A percentile compares a stretch with the other conserved stretches of the same genome.
Evolutionary conservation across 2,888 invertebrate species (phyloP).

Genomic region (Alsophila aescularia): DNA sequence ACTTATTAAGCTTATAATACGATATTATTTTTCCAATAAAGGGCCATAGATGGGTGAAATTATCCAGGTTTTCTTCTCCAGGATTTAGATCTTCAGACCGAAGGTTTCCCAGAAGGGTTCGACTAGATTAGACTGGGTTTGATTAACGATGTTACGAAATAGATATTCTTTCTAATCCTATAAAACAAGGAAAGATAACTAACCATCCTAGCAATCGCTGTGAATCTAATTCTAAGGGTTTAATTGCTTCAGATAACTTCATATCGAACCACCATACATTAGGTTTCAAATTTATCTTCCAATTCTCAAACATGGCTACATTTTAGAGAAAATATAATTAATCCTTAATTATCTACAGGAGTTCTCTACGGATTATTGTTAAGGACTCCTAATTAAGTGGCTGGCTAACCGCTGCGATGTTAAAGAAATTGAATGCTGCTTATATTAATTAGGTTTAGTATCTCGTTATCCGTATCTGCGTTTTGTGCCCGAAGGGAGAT

Average conservation of each 20-base stretch:
- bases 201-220: too few species aligned
- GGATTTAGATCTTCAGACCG: neutral
- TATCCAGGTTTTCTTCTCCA: constrained; percentile 4
- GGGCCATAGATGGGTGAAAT: constrained; percentile 7
- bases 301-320: neutral
- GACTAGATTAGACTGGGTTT: too few species aligned
- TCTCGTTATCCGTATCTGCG: constrained; percentile 16
- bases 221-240: too few species aligned
- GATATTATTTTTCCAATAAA: constrained; percentile 21
- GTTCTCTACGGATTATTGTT: constrained; percentile 8
- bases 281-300: neutral
- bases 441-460: constrained; percentile 25
- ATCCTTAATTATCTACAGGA: constrained; percentile 18
- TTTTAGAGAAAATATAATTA: constrained; percentile 13
- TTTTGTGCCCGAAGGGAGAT: constrained; percentile 29
- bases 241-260: too few species aligned
- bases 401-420: constrained; percentile 19
- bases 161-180: too few species aligned
- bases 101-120: too few species aligned
- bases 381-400: constrained; percentile 19
- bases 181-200: too few species aligned
- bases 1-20: constrained; percentile 30
- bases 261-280: neutral
- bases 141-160: too few species aligned
- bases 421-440: constrained; percentile 26